phyloP scores from a whole-genome alignment of 2,888 invertebrate species.

The Ennomos quercinarius region DNA sequence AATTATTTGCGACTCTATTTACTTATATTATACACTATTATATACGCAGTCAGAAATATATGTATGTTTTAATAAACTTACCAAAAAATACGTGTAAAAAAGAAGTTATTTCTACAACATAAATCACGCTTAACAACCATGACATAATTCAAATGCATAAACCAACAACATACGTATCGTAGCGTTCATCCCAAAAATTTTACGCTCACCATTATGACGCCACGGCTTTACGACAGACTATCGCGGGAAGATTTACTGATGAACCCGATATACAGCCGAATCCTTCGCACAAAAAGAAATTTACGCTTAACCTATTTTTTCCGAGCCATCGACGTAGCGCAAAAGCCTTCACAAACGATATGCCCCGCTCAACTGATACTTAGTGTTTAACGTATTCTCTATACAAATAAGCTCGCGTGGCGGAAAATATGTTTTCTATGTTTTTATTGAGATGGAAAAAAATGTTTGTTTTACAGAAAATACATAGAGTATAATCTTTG shows the following conservation, averaged over 20 bases:
- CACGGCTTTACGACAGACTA: slow-evolving; percentile 24
- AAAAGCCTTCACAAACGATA: slow-evolving; percentile 47
- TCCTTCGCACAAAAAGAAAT: slow-evolving; percentile 34
- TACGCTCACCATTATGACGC: slow-evolving; percentile 16
- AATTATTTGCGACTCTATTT: too few species aligned
- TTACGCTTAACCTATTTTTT: slow-evolving; percentile 43
- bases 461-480: slow-evolving; percentile 9
- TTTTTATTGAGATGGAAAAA: slow-evolving; percentile 27
- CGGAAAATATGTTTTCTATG: slow-evolving; percentile 32
- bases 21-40: too few species aligned
- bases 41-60: too few species aligned
- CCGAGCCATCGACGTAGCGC: slow-evolving; percentile 48
- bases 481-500: slow-evolving; percentile 2
- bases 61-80: too few species aligned
- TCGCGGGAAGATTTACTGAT: slow-evolving; percentile 28
- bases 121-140: too few species aligned
- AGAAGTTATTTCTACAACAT: too few species aligned
- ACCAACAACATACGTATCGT: neutral
- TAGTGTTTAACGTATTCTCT: slow-evolving; percentile 42
- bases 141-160: too few species aligned
- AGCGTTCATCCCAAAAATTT: slow-evolving; percentile 12
- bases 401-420: slow-evolving; percentile 34
- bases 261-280: slow-evolving; percentile 35
- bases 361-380: slow-evolving; percentile 43
- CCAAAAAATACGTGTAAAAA: too few species aligned